Base-by-base conservation (phyloP, 1,140 invertebrate genomes). In the Atopsyche davidsoni region DNA sequence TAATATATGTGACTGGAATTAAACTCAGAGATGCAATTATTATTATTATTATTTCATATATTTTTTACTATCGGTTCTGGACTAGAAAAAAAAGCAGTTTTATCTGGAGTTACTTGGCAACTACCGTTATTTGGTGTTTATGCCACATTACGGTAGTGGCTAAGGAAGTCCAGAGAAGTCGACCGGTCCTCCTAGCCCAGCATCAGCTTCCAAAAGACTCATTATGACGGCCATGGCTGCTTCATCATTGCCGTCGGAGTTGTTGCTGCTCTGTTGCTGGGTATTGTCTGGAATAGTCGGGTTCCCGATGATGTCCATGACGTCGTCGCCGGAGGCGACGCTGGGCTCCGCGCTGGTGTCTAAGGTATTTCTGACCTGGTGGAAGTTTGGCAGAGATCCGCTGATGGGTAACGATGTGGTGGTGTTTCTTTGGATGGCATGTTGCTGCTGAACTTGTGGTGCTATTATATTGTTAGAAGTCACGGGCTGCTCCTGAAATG, bases 181-280 rank as follows among this genome's bases (percentile, higher is more conserved):
- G 9, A 92, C 86, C 1, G 87, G 75, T 2, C 75, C 75, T 0
- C 76, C 76, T 19, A 79, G 63, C 0, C 76, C 76, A 0, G 75
- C 76, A 67, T 87, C 86, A 2, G 86, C 89, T 70, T 93, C 89
- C 23, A 93, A 70, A 11, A 93, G 74, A 68, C 86, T 91, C 89
- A 95, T 92, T 51, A 95, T 90, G 21, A 93, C 87, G 4, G 90
- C 88, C 87, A 93, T 92, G 1, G 88, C 87, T 14, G 89, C 89
- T 60, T 93, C 89, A 59, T 92, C 88, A 61, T 90, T 91, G 9
- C 85, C 86, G 61, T 90, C 86, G 21, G 75, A 75, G 0, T 78
- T 69, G 4, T n/a, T n/a, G n/a, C n/a, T 70, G 62, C 25, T 67
- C 61, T 10, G 66, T 60, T 7, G 52, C 73, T 68, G 24, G 75